Conservation (phyloP, 2,888 invertebrate genomes). For the Callimorpha dominula region DNA sequence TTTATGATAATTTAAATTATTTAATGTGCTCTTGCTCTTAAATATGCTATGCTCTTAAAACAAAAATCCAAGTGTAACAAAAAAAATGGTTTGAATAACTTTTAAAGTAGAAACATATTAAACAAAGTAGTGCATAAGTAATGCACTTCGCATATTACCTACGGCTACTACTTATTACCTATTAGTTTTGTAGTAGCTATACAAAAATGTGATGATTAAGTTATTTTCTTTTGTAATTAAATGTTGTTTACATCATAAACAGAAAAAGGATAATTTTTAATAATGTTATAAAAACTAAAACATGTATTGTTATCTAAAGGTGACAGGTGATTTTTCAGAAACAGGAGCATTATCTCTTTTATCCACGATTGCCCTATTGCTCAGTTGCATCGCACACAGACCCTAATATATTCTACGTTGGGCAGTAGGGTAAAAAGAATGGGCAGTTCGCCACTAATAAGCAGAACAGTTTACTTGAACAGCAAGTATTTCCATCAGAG, state of each 20-base stretch:
- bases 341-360: no score
- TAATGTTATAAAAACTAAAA: no score
- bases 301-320: background rate
- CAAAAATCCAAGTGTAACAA: background rate
- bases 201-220: background rate
- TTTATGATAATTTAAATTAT: background rate
- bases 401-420: no score
- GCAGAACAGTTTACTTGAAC: no score
- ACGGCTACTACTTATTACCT: background rate
- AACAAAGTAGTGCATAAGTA: background rate
- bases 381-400: no score
- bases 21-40: no score
- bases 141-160: background rate
- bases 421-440: no score
- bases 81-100: background rate
- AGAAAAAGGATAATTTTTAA: background rate
- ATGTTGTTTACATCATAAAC: background rate
- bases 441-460: no score
- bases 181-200: background rate
- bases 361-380: no score
- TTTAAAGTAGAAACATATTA: background rate
- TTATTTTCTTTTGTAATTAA: background rate
- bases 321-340: no score
- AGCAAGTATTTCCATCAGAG: no score
- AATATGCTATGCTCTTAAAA: background rate